phyloP scores from a whole-genome alignment of 1,140 invertebrate genomes.

The Akabosia matsudoensis region DNA sequence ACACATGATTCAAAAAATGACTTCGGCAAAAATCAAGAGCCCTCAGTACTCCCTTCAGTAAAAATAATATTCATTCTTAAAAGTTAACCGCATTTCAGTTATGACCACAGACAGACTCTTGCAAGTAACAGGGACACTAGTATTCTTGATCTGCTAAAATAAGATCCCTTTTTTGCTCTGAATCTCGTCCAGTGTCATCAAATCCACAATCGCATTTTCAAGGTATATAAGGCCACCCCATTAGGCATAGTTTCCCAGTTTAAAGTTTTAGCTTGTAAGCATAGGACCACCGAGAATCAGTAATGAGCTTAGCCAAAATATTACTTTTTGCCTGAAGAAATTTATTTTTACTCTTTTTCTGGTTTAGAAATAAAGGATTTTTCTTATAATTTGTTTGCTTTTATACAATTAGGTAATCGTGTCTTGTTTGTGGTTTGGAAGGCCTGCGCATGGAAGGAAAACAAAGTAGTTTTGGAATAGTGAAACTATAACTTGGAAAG shows the following conservation, averaged over 20 bases:
- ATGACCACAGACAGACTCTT: neutral
- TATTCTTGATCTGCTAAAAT: neutral
- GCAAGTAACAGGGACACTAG: neutral
- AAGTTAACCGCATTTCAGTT: neutral
- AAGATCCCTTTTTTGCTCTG: conserved; percentile 1
- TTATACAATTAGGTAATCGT: neutral
- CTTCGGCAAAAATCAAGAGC: neutral
- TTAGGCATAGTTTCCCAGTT: neutral
- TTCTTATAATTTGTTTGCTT: neutral
- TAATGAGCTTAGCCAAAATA: too few relatives aligned
- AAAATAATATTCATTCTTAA: neutral
- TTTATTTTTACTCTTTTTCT: too few relatives aligned
- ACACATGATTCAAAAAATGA: neutral
- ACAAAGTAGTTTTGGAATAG: neutral
- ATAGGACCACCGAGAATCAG: neutral
- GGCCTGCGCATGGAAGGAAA: neutral
- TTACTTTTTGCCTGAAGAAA: too few relatives aligned
- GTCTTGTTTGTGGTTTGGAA: neutral
- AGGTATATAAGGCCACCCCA: conserved; percentile 5
- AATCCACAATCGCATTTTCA: neutral
- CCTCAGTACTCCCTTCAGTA: neutral
- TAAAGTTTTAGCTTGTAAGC: neutral
- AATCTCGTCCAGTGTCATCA: neutral
- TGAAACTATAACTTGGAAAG: neutral
- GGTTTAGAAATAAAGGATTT: neutral